phyloP scores from a whole-genome alignment of 2,113 vertebrate genomes.

The Scortum barcoo region DNA sequence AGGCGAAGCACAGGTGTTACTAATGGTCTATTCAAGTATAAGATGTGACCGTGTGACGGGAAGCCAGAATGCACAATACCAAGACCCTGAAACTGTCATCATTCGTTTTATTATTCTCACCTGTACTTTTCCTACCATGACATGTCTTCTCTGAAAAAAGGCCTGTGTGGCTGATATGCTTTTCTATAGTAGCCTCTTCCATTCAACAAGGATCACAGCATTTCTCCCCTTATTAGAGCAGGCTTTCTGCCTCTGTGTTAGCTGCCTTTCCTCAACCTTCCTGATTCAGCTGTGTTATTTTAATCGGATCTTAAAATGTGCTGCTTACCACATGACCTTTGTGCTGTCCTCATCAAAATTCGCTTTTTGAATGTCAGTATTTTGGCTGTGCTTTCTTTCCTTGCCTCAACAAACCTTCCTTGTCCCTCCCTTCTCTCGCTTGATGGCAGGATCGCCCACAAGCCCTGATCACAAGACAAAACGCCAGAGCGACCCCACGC shows the following conservation, averaged over 20 bases:
- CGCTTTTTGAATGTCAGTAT: neutral
- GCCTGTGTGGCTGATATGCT: neutral
- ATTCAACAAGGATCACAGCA: neutral
- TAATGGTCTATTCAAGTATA: neutral
- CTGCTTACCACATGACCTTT: neutral
- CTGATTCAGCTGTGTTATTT: neutral
- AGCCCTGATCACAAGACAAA: constrained; percentile 97
- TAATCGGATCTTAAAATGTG: neutral
- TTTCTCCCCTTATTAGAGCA: neutral
- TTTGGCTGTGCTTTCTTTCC: neutral
- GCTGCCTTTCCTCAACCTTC: neutral
- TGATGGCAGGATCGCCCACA: constrained; percentile 90
- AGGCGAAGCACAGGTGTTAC: neutral
- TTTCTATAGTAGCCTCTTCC: neutral
- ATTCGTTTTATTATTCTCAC: neutral
- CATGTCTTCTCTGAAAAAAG: neutral
- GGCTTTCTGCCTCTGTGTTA: neutral
- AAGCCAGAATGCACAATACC: neutral
- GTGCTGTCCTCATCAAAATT: neutral
- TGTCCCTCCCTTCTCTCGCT: constrained; percentile 59
- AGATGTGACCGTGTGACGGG: neutral
- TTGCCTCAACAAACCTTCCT: neutral
- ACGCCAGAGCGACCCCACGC: constrained; percentile 96
- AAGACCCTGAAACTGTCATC: neutral
- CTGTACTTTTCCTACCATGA: neutral